Conservation (phyloP, 2,113 vertebrate species). For the Campylomormyrus numenius region DNA sequence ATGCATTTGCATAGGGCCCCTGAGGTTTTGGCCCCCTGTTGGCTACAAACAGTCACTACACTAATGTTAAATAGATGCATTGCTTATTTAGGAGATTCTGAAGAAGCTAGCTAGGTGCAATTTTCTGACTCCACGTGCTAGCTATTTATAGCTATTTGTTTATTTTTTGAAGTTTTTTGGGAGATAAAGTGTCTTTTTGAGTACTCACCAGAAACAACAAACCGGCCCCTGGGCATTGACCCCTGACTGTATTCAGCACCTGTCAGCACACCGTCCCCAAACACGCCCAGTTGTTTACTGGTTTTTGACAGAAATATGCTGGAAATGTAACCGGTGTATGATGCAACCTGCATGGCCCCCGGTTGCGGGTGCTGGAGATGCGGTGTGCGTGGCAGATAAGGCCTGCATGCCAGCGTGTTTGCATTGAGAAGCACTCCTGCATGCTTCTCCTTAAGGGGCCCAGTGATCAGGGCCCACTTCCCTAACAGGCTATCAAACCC, state of each 20-base stretch:
- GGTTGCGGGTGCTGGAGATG: conserved; percentile 13
- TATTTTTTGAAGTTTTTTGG: not conserved
- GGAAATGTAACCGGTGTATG: conserved; percentile 35
- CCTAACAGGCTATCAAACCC: conserved; percentile 8
- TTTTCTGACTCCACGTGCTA: not conserved
- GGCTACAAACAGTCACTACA: not conserved
- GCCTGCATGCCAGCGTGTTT: conserved; percentile 30
- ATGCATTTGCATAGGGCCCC: not conserved
- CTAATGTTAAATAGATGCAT: not conserved
- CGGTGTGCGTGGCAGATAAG: conserved; percentile 29
- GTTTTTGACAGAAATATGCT: conserved; percentile 37
- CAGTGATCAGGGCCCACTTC: conserved; percentile 33
- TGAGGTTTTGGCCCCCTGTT: not conserved
- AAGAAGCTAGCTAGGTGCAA: not conserved
- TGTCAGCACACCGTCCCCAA: conserved; percentile 26
- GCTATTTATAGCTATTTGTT: not conserved
- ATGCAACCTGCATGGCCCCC: conserved; percentile 32
- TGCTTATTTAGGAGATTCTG: not conserved
- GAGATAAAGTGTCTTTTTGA: not conserved
- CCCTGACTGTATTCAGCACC: conserved; percentile 30
- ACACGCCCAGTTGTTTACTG: conserved; percentile 42
- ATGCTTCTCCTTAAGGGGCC: conserved; percentile 24
- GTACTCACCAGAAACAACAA: not conserved
- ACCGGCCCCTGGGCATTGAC: not conserved
- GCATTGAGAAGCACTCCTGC: not conserved